phyloP scores from a whole-genome alignment of 2,888 invertebrate genomes.

The Drosophila seclusa region DNA sequence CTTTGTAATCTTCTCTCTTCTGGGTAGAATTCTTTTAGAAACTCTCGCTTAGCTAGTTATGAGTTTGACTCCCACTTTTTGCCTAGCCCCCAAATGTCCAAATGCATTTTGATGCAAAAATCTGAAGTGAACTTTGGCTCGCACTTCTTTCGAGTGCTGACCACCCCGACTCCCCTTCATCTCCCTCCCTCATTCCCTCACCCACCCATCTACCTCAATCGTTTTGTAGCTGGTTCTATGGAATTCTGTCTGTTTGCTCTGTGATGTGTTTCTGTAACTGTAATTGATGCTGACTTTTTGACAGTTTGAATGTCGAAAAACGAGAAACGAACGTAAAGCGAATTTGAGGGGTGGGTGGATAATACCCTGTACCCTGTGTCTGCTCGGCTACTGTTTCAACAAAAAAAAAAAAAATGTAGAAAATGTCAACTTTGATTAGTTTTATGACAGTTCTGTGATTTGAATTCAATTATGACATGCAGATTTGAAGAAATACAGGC shows the following conservation, averaged over 20 bases:
- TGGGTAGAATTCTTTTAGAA: not conserved
- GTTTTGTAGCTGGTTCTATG: conserved; percentile 21
- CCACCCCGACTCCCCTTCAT: conserved; percentile 1
- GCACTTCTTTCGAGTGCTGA: conserved; percentile 71
- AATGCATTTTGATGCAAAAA: conserved; percentile 80
- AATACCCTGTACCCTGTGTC: conserved; percentile 12
- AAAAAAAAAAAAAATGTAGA: not conserved
- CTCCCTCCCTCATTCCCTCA: not conserved
- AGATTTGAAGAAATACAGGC: conserved; percentile 25
- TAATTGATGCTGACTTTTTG: conserved; percentile 84
- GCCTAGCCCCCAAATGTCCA: conserved; percentile 36
- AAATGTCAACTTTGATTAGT: conserved; percentile 78
- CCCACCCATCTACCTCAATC: not conserved
- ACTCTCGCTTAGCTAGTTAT: conserved; percentile 37
- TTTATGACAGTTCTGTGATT: conserved; percentile 81
- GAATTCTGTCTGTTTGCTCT: conserved; percentile 55
- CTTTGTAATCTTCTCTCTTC: not conserved
- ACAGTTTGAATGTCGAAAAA: conserved; percentile 81
- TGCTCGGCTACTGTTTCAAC: conserved; percentile 50
- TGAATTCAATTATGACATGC: conserved; percentile 80
- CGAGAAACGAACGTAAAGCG: conserved; percentile 42
- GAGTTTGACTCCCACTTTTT: conserved; percentile 10
- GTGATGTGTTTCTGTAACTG: conserved; percentile 72
- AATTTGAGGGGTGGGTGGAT: not conserved
- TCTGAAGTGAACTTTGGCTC: conserved; percentile 56